A percentile compares a stretch with the other conserved stretches of the same genome.
These are phyloP conservation scores for Pogonognathellus flavescens DNA, from an alignment of 1,140 invertebrate species.

Conservation along the genomic window DNA sequence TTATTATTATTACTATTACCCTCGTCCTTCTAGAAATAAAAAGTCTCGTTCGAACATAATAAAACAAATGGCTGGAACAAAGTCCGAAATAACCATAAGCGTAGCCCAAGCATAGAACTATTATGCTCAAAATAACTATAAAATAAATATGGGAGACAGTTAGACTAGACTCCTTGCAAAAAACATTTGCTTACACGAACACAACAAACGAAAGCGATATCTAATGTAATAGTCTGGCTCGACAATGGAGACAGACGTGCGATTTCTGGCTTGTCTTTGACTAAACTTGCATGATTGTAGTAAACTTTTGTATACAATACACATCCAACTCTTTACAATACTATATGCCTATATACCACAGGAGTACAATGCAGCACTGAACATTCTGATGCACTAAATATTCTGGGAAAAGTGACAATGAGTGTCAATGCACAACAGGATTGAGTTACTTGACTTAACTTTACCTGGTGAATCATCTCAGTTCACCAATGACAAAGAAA, in stretches of 20 bases:
- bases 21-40: constrained; percentile 8
- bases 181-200: neutral
- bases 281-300: constrained; percentile 31
- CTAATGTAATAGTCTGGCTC: neutral
- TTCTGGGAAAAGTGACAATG: constrained; percentile 7
- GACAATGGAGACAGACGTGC: constrained; percentile 23
- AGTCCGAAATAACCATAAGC: too few relatives aligned
- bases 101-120: too few relatives aligned
- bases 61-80: too few relatives aligned
- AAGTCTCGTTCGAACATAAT: neutral
- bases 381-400: neutral
- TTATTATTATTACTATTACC: constrained; percentile 32
- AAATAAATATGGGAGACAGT: constrained; percentile 35
- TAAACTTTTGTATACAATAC: too few relatives aligned
- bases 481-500: neutral
- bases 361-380: too few relatives aligned
- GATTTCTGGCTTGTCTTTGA: constrained; percentile 35
- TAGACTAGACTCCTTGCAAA: constrained; percentile 38
- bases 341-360: too few relatives aligned
- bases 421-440: neutral
- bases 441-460: constrained; percentile 15
- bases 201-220: constrained; percentile 24
- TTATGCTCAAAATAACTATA: neutral
- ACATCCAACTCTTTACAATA: too few relatives aligned
- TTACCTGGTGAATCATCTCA: neutral